Conservation (phyloP, 2,797 vertebrate species). For the Cynodonichthys magdalenae region DNA sequence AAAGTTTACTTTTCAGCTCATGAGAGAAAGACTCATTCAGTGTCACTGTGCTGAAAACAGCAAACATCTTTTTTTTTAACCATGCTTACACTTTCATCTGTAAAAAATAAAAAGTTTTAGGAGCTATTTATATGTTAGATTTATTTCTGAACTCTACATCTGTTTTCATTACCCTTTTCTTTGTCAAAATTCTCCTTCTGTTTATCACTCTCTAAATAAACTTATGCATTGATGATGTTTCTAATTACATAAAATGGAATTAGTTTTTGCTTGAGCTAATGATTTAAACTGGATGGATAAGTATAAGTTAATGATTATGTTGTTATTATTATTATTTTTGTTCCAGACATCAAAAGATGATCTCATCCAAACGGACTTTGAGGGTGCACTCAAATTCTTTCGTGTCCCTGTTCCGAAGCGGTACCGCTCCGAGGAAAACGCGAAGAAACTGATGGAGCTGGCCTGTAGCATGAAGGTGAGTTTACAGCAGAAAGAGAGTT, state of each 20-base stretch:
- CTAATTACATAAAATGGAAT: neutral
- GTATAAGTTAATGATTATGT: neutral
- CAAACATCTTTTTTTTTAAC: neutral
- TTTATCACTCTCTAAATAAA: no score
- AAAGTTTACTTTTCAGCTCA: constrained; percentile 6
- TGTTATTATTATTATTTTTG: neutral
- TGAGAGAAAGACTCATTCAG: neutral
- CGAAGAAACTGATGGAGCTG: constrained; percentile 98
- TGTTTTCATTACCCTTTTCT: neutral
- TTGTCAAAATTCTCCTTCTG: neutral
- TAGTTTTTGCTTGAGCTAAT: neutral
- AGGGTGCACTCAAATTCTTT: constrained; percentile 98
- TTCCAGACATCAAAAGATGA: constrained; percentile 96
- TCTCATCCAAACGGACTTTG: constrained; percentile 94
- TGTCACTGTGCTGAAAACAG: constrained; percentile 4
- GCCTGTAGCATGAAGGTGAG: constrained; percentile 98
- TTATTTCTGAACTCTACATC: neutral
- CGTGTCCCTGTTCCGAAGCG: constrained; percentile 97
- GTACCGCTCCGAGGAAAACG: constrained; percentile 98
- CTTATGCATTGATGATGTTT: neutral
- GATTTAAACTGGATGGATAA: no score
- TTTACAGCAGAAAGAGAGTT: neutral
- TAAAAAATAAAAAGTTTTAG: neutral
- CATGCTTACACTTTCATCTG: neutral
- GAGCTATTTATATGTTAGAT: constrained; percentile 1